Conservation (phyloP, 1,140 invertebrate species). For the Galleria mellonella region DNA sequence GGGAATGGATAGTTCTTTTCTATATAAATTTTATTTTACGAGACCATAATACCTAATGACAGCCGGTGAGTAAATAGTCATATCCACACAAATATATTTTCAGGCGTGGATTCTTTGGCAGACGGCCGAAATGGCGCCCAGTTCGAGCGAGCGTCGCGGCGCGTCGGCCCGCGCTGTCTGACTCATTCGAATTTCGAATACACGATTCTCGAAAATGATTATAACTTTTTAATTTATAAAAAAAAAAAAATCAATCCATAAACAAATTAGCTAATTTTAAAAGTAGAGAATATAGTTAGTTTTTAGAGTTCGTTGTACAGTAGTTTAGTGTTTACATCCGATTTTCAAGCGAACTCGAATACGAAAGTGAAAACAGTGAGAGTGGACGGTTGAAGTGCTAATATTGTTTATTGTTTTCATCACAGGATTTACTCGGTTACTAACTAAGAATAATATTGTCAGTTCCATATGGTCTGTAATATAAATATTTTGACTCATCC, state of each 20-base stretch:
- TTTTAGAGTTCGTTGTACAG: neutral
- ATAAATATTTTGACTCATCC: no score
- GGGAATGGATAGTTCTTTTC: no score
- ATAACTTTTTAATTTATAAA: neutral
- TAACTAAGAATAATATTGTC: neutral
- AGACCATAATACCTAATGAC: neutral
- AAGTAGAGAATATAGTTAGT: neutral
- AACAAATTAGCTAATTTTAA: neutral
- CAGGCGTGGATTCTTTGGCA: conserved; percentile 65
- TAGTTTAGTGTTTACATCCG: neutral
- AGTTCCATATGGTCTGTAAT: neutral
- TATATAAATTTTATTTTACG: neutral
- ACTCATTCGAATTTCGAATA: conserved; percentile 30
- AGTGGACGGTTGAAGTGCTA: conserved; percentile 7
- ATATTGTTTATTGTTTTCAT: neutral
- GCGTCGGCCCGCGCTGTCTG: conserved; percentile 50
- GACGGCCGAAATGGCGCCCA: conserved; percentile 55
- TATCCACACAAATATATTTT: conserved; percentile 71
- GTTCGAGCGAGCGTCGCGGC: conserved; percentile 54
- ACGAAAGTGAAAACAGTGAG: conserved; percentile 25
- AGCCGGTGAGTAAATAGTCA: conserved; percentile 39
- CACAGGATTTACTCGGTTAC: neutral
- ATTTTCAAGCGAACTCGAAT: conserved; percentile 1
- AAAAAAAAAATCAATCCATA: neutral
- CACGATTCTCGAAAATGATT: conserved; percentile 21